phyloP scores from a whole-genome alignment of 2,888 invertebrate species.

The Bombylius major region DNA sequence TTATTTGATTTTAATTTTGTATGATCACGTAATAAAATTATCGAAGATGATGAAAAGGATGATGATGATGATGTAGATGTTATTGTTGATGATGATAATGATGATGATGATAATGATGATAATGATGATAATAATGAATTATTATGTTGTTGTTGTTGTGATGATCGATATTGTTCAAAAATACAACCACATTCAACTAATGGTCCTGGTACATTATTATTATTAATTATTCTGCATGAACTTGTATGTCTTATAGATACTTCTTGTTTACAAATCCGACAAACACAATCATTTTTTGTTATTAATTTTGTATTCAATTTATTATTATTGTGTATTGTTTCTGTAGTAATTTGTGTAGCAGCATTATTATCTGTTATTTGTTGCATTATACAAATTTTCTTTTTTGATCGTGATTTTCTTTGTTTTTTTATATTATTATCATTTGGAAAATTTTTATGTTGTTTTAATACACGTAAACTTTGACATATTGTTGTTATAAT shows the following conservation, averaged over 20 bases:
- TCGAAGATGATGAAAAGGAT: conserved; percentile 7
- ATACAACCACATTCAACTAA: conserved; percentile 18
- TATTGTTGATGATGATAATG: conserved; percentile 1
- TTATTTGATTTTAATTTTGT: background rate
- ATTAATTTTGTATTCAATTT: background rate
- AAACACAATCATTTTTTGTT: conserved; percentile 33
- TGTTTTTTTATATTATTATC: conserved; percentile 14
- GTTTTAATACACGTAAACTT: conserved; percentile 16
- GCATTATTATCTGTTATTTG: background rate
- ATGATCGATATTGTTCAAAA: conserved; percentile 10
- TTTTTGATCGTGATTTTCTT: conserved; percentile 33
- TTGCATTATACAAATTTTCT: conserved; percentile 21
- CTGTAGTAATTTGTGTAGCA: background rate
- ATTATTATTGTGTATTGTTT: background rate
- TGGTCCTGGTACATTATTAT: conserved; percentile 27
- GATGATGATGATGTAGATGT: background rate
- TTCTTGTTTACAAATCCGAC: conserved; percentile 55
- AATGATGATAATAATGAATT: conserved; percentile 4
- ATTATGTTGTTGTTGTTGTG: conserved; percentile 5
- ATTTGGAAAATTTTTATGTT: conserved; percentile 10
- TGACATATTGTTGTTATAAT: conserved; percentile 27
- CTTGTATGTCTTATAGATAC: conserved; percentile 55
- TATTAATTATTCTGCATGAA: conserved; percentile 56
- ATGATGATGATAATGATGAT: conserved; percentile 1
- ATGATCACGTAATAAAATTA: background rate